Evolutionary conservation across 1,140 invertebrate genomes (phyloP), one percentile per base, ranked within the genome.

Genomic region (Magallana gigas): DNA sequence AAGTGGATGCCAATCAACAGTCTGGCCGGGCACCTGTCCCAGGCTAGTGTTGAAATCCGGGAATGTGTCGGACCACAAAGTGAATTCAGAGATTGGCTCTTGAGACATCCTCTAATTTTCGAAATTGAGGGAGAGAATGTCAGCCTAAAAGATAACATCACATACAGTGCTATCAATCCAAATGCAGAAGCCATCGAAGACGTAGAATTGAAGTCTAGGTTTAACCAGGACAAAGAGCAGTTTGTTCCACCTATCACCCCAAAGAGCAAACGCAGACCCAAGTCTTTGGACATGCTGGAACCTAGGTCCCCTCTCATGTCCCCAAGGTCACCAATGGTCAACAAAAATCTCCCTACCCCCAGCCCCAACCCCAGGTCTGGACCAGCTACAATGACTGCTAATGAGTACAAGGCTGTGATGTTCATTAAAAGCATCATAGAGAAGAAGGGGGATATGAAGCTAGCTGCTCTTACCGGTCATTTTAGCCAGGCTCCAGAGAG

Each of bases 51-150:
- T 8, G 94, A 95, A 83, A 94, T 95, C n/a, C 88, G 95, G 29
- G 94, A 94, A 64, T 93, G 93, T 92, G 94, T 95, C 57, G 95
- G 95, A 36, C 95, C 95, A 23, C 95, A 95, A 86, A 94, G 94
- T 84, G 93, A 95, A 83, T 95, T 95, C 89, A 92, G 91, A 81
- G 91, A 92, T 29, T 95, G 94, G 92, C 91, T 95, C 57, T 85
- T 93, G 5, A 92, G 91, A 80, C 95, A 95, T 90, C 94, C 94
- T 62, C 92, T 95, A 86, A 93, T 95, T 87, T 95, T 95, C 93
- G 94, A 94, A 18, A 90, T 95, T 1, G 91, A 93, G 82, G 94
- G 93, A 14, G 94, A 95, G 71, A 88, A 93, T 82, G 94, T 95
- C 57, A 89, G 92, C 82, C 88, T 95, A 18, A 94, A 94, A 81